A percentile compares a stretch with the other conserved stretches of the same genome.
Conservation (phyloP, 30 jellyfish, hydroid and myxozoan species). For the Kudoa iwatai region DNA sequence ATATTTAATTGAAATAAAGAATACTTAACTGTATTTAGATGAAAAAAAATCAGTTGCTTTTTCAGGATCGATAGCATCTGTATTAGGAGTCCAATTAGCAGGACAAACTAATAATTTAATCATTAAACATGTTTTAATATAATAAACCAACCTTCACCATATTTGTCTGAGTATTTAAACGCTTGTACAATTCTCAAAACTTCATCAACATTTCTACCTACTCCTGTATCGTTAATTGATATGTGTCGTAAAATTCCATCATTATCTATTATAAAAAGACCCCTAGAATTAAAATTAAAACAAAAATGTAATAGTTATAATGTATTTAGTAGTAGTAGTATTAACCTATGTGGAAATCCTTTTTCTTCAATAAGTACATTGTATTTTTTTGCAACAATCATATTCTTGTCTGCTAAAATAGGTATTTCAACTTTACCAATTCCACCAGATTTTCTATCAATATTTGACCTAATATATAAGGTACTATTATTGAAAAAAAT, state of each 20-base stretch:
- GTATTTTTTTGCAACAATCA: slow-evolving; percentile 40
- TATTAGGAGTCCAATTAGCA: too few species aligned
- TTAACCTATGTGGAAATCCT: slow-evolving; percentile 81
- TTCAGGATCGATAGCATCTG: too few species aligned
- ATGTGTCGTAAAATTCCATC: slow-evolving; percentile 53
- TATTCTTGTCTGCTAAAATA: slow-evolving; percentile 26
- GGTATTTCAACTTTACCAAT: slow-evolving; percentile 80
- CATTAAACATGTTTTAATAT: too few species aligned
- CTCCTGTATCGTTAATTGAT: slow-evolving; percentile 63
- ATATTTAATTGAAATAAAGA: too few species aligned
- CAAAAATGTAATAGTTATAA: too few species aligned
- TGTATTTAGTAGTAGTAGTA: too few species aligned
- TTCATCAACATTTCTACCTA: slow-evolving; percentile 85
- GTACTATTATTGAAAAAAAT: too few species aligned
- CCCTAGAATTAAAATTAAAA: slow-evolving; percentile 5
- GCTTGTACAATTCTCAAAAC: slow-evolving; percentile 71
- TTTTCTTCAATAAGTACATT: slow-evolving; percentile 55
- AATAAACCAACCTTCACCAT: slow-evolving; percentile 80
- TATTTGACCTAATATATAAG: slow-evolving; percentile 34
- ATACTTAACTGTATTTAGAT: too few species aligned
- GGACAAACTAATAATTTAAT: too few species aligned
- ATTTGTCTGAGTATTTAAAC: slow-evolving; percentile 44
- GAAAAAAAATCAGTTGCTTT: too few species aligned
- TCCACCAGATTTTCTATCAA: slow-evolving; percentile 61
- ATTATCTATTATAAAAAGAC: slow-evolving; percentile 51